phyloP scores from a whole-genome alignment of 2,113 vertebrate species.

The Eonycteris spelaea region DNA sequence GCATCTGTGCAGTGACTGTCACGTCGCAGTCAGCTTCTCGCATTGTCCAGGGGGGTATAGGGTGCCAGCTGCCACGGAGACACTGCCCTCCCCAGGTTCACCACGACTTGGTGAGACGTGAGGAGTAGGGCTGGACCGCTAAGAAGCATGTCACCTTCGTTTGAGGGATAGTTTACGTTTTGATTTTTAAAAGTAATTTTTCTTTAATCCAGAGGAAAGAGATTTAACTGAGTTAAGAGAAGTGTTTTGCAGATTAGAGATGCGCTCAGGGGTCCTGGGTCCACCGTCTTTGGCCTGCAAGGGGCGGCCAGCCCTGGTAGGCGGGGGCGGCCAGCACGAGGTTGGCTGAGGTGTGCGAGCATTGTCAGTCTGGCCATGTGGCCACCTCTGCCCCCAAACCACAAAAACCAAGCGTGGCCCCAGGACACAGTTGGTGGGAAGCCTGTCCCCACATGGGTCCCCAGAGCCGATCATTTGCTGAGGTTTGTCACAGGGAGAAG shows the following conservation, averaged over 20 bases:
- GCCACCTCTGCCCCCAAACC: not conserved
- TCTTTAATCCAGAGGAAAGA: not conserved
- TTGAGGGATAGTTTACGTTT: not conserved
- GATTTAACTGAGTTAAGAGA: not conserved
- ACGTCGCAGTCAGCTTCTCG: not conserved
- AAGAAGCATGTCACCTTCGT: not conserved
- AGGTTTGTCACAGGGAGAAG: not conserved
- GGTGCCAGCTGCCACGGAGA: not conserved
- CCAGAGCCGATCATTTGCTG: not conserved
- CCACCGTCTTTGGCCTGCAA: not conserved
- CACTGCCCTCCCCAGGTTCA: too few species aligned
- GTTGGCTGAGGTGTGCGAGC: too few species aligned
- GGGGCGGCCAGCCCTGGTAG: not conserved
- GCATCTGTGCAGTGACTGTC: not conserved
- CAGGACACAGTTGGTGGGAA: not conserved
- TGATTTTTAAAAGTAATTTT: not conserved
- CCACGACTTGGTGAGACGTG: not conserved
- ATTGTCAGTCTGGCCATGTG: not conserved
- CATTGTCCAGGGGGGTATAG: not conserved
- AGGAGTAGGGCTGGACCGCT: not conserved
- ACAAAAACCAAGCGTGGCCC: not conserved
- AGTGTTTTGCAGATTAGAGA: not conserved
- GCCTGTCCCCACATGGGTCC: rapidly evolving
- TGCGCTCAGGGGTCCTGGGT: not conserved
- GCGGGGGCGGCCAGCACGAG: not conserved